Conservation (phyloP, 2,797 vertebrate genomes). For the Selene dorsalis region DNA sequence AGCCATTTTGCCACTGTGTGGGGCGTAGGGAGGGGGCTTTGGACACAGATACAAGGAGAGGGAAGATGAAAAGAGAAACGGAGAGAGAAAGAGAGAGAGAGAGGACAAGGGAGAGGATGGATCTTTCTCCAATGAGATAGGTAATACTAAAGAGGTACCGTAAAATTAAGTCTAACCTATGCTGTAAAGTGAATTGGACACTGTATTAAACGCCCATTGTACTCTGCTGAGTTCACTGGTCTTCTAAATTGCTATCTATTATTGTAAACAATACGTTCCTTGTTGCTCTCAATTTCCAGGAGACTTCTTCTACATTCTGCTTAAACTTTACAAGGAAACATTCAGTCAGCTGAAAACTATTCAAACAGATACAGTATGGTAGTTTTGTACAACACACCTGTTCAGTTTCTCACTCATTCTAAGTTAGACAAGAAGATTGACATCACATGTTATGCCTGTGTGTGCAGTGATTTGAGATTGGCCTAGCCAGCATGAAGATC, state of each 20-base stretch:
- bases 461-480: background rate
- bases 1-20: conserved; percentile 50
- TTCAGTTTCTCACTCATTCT: background rate
- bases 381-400: background rate
- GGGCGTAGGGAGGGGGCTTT: conserved; percentile 32
- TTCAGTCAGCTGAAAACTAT: background rate
- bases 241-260: conserved; percentile 53
- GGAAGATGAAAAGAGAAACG: conserved; percentile 6
- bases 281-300: background rate
- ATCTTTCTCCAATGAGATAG: conserved; percentile 48
- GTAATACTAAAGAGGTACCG: conserved; percentile 59
- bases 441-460: background rate
- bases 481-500: background rate
- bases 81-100: conserved; percentile 12
- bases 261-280: conserved; percentile 17
- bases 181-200: conserved; percentile 58
- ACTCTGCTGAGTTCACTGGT: conserved; percentile 36
- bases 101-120: conserved; percentile 19
- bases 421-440: background rate
- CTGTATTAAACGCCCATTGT: conserved; percentile 44
- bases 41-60: conserved; percentile 30
- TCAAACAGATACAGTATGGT: background rate
- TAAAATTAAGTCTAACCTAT: conserved; percentile 47
- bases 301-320: background rate
- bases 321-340: background rate